Conservation (phyloP, 64 coral and sea anemone genomes). For the Stichodactyla helianthus region DNA sequence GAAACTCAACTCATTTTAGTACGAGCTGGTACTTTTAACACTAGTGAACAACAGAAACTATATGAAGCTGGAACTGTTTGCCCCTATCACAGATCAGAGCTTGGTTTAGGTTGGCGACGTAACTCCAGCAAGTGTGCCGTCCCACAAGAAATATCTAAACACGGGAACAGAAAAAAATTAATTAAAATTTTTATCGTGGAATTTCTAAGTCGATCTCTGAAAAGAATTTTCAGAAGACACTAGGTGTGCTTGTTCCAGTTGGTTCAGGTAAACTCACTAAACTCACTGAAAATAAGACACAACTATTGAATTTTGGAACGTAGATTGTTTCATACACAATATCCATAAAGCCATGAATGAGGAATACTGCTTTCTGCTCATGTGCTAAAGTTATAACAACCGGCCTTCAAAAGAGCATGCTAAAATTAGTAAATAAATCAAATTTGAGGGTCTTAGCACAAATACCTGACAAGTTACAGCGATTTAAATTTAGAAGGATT, state of each 20-base stretch:
- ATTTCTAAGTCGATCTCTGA: slow-evolving; percentile 10
- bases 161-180: not conserved
- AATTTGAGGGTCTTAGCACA: no score
- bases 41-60: not conserved
- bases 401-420: no score
- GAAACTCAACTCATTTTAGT: slow-evolving; percentile 17
- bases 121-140: slow-evolving; percentile 6
- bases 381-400: no score
- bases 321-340: no score
- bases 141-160: slow-evolving; percentile 10
- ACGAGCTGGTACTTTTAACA: not conserved
- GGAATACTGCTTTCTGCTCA: no score
- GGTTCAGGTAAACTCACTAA: not conserved
- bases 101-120: slow-evolving; percentile 28
- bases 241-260: not conserved
- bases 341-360: no score
- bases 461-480: no score
- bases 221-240: not conserved
- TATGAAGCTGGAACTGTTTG: not conserved
- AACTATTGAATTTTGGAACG: no score
- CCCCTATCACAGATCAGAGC: not conserved
- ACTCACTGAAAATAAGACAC: no score
- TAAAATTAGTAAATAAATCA: no score
- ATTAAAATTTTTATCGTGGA: no score
- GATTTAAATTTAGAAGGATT: no score